Base-by-base conservation (phyloP, 2,888 invertebrate genomes). In the Laspeyria flexula region DNA sequence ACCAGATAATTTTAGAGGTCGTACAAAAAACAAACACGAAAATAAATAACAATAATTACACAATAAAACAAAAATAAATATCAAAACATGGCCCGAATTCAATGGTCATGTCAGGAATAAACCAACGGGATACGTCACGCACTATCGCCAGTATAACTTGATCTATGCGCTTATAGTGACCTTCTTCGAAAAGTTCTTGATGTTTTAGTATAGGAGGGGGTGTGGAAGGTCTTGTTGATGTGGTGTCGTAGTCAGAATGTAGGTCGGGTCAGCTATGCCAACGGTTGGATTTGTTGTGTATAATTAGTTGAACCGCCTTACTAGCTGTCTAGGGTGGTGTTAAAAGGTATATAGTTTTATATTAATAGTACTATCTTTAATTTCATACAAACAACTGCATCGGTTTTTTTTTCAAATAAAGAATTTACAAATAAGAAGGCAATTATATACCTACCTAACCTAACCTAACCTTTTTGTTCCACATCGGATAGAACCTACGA, bases 211-310 rank as follows among this genome's bases (percentile, higher is more conserved):
- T 31, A 13, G 23, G 3, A 11, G 43, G 54, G 33, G 30, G 59
- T n/a, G 11, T 45, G 47, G 60, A 6, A 57, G 72, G 21, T 65
- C 62, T 55, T 6, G 21, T 13, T 46, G 62, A 9, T 27, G 13
- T 68, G 69, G 79, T 65, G 35, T 34, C 25, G 37, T 55, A 41
- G 18, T 21, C 37, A 51, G 58, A 66, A 79, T 72, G 62, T 79
- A 43, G 78, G 76, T 69, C 77, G 66, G 77, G 79, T 77, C 79
- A 75, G 52, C 33, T 55, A 65, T 67, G 71, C 60, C 67, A 65
- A 43, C 43, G 60, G 60, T 40, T 62, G 62, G 58, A 43, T 62
- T 51, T 54, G 55, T 51, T 55, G 54, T 68, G 46, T 67, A 69
- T 75, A 70, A 75, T 77, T 75, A 75, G 68, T 68, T 65, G 63